Evolutionary conservation across 2,797 vertebrate genomes (phyloP).

Genomic region (Tragopan temminckii): DNA sequence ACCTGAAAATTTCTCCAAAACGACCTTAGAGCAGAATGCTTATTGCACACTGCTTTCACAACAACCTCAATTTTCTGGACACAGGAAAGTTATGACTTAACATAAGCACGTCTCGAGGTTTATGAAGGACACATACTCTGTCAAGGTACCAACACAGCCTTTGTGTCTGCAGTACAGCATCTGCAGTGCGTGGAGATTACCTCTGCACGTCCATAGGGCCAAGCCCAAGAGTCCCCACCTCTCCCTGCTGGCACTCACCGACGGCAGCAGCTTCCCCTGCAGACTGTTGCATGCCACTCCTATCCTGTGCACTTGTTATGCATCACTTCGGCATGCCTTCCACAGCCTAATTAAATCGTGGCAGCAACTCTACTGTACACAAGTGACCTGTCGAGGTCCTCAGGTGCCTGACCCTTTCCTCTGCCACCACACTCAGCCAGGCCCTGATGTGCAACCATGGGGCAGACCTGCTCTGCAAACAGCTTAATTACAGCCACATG

Average conservation of each 20-base stretch:
- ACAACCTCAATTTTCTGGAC: background rate
- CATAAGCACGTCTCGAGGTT: background rate
- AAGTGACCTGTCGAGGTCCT: background rate
- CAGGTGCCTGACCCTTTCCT: background rate
- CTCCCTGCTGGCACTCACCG: rapidly evolving
- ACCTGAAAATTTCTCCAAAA: background rate
- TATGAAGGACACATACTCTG: background rate
- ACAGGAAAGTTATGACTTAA: background rate
- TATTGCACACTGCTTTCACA: background rate
- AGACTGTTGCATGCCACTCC: background rate
- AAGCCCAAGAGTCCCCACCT: background rate
- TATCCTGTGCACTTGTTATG: background rate
- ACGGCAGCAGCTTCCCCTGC: background rate
- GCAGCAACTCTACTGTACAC: background rate
- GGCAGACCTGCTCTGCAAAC: background rate
- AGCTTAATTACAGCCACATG: slow-evolving; percentile 7
- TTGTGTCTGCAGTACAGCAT: background rate
- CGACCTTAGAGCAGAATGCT: background rate
- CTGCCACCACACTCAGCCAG: rapidly evolving
- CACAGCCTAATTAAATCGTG: background rate
- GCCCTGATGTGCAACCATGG: rapidly evolving
- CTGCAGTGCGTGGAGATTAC: background rate
- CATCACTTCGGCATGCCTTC: background rate
- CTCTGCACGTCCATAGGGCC: background rate
- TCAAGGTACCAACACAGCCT: background rate